phyloP scores from a whole-genome alignment of 2,113 vertebrate genomes.

The Ciconia maguari region DNA sequence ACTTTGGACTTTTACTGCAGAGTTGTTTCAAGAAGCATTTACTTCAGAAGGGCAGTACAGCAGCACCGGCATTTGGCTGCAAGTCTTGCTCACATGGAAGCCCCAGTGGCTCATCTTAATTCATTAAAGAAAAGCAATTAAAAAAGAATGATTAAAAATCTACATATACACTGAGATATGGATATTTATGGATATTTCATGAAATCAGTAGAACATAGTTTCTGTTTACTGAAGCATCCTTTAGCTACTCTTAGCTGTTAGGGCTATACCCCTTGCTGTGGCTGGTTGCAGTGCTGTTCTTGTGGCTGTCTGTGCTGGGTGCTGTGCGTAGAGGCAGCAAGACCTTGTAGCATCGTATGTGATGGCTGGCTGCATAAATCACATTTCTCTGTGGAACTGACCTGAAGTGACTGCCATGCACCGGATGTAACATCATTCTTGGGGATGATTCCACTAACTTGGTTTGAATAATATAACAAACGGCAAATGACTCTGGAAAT shows the following conservation, averaged over 20 bases:
- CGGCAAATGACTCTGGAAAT: not conserved
- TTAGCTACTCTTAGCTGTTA: not conserved
- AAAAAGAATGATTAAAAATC: not conserved
- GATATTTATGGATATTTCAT: not conserved
- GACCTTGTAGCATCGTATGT: not conserved
- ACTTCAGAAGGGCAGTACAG: not conserved
- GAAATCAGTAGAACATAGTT: not conserved
- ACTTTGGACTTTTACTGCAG: not conserved
- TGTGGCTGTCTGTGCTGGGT: not conserved
- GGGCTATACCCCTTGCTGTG: not conserved
- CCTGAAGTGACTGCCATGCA: not conserved
- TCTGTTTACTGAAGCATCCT: not conserved
- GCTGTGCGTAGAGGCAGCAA: not conserved
- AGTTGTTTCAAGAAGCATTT: not conserved
- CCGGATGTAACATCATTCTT: not conserved
- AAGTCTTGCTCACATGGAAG: not conserved
- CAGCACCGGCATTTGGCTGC: not conserved
- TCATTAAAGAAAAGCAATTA: not conserved
- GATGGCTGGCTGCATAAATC: not conserved
- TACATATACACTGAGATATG: rapidly evolving
- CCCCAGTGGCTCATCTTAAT: not conserved
- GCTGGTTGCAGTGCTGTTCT: not conserved
- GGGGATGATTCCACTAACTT: not conserved
- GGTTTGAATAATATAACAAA: not conserved
- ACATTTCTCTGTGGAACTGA: not conserved